Conservation (phyloP, 2,797 vertebrate species). For the Peromyscus aztecus region DNA sequence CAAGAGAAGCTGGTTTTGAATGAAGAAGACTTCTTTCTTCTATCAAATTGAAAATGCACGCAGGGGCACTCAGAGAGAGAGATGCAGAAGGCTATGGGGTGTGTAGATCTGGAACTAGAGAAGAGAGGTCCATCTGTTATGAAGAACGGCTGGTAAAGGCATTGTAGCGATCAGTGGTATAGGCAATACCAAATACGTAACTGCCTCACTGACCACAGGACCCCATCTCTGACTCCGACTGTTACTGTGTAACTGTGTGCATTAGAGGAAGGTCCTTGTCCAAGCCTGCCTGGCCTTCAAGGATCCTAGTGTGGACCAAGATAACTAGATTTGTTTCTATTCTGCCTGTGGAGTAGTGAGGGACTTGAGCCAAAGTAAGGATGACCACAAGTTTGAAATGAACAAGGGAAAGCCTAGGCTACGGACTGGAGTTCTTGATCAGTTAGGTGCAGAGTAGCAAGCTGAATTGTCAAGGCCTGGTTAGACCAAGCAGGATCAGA, state of each 20-base stretch:
- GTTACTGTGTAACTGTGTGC: neutral
- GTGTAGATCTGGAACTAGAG: neutral
- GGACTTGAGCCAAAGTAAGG: neutral
- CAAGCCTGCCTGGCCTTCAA: neutral
- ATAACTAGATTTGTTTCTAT: conserved; percentile 26
- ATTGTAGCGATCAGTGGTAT: neutral
- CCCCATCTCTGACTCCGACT: neutral
- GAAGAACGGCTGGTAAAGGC: neutral
- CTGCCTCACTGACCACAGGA: neutral
- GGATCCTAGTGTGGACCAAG: neutral
- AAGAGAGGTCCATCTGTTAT: neutral
- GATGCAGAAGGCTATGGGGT: neutral
- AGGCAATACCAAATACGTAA: neutral
- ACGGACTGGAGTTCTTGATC: neutral
- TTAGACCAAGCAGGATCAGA: neutral
- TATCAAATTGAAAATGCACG: neutral
- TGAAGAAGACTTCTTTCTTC: conserved; percentile 5
- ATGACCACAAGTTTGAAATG: neutral
- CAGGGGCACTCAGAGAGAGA: neutral
- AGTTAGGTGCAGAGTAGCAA: neutral
- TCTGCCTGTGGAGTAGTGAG: neutral
- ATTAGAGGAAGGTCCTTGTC: neutral
- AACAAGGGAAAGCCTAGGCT: neutral
- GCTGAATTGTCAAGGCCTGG: neutral
- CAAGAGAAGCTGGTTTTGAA: neutral